phyloP scores from a whole-genome alignment of 2,888 invertebrate genomes.

The Meiosimyza decipiens region DNA sequence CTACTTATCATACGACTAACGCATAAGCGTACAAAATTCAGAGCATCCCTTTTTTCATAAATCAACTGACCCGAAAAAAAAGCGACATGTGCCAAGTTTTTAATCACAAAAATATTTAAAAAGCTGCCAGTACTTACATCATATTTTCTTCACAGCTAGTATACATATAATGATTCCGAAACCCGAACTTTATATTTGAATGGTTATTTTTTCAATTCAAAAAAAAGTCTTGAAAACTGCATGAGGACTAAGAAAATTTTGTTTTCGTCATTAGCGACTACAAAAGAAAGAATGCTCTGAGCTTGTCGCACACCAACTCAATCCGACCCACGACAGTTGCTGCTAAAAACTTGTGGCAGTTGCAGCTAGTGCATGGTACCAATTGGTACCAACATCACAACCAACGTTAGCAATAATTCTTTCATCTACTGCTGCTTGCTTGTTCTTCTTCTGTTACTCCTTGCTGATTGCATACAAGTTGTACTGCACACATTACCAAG shows the following conservation, averaged over 20 bases:
- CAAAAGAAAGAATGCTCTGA: neutral
- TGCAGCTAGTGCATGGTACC: conserved; percentile 11
- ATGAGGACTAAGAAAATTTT: neutral
- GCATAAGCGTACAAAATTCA: too few relatives aligned
- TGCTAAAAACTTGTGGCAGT: neutral
- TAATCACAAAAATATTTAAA: too few relatives aligned
- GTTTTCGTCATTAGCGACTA: neutral
- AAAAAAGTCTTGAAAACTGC: neutral
- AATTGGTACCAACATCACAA: conserved; percentile 3
- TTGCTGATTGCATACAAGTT: neutral
- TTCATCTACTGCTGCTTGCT: neutral
- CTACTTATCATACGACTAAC: too few relatives aligned
- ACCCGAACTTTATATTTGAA: too few relatives aligned
- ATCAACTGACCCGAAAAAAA: too few relatives aligned
- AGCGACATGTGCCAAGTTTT: too few relatives aligned
- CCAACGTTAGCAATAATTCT: conserved; percentile 15
- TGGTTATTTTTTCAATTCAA: too few relatives aligned
- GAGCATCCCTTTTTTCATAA: too few relatives aligned
- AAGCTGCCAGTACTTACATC: too few relatives aligned
- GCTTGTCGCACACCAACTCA: neutral
- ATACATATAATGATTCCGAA: too few relatives aligned
- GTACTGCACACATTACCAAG: neutral
- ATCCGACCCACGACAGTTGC: neutral
- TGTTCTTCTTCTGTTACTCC: neutral
- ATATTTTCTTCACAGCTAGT: too few relatives aligned